Percentiles rank a stretch among this genome's conserved stretches.
Conservation (phyloP, 1,140 invertebrate genomes). For the Ooceraea biroi region DNA sequence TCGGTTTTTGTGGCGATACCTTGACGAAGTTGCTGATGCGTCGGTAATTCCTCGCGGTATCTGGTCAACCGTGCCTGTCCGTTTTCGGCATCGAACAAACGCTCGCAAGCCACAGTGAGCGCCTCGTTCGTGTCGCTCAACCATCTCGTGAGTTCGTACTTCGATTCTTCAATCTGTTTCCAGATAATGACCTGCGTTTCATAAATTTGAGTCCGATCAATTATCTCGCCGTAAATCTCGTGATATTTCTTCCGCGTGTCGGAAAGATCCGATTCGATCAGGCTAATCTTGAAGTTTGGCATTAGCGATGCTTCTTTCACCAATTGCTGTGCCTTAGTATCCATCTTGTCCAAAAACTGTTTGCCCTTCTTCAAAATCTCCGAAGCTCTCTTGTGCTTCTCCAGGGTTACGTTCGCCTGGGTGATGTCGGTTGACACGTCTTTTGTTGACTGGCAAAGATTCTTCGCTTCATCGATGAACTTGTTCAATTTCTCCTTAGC, state of each 20-base stretch:
- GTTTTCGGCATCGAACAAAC: slow-evolving; percentile 92
- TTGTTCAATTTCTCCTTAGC: slow-evolving; percentile 89
- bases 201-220: slow-evolving; percentile 91
- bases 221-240: slow-evolving; percentile 89
- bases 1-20: slow-evolving; percentile 92
- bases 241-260: slow-evolving; percentile 91
- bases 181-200: slow-evolving; percentile 96
- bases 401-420: slow-evolving; percentile 88
- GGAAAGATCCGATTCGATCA: slow-evolving; percentile 89
- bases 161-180: slow-evolving; percentile 95
- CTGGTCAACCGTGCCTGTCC: slow-evolving; percentile 92
- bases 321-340: slow-evolving; percentile 90
- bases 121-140: slow-evolving; percentile 92
- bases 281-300: slow-evolving; percentile 90
- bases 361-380: slow-evolving; percentile 92
- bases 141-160: slow-evolving; percentile 94
- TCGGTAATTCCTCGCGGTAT: slow-evolving; percentile 94
- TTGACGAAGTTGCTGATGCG: slow-evolving; percentile 91
- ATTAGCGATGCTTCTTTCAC: slow-evolving; percentile 91
- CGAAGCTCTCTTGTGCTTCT: slow-evolving; percentile 91
- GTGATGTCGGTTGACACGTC: slow-evolving; percentile 89
- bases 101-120: slow-evolving; percentile 91
- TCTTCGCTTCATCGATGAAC: slow-evolving; percentile 89
- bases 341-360: slow-evolving; percentile 91
- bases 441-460: slow-evolving; percentile 87